These are phyloP conservation scores for Pseudopipra pipra DNA, from an alignment of 2,113 vertebrate genomes.

Conservation along the genomic window DNA sequence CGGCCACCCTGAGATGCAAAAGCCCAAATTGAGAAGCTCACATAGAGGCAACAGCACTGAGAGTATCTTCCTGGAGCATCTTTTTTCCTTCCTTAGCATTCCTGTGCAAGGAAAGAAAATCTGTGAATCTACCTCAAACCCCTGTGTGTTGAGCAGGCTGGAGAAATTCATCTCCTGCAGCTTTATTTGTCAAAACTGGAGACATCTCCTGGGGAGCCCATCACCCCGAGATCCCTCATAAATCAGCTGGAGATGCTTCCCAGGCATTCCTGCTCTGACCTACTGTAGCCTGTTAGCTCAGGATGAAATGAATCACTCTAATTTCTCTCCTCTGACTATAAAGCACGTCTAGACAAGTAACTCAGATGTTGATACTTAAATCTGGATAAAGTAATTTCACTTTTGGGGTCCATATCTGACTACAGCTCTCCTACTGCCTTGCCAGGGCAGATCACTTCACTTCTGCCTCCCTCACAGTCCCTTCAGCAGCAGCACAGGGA, in stretches of 20 bases:
- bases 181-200: neutral
- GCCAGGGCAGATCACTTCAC: neutral
- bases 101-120: neutral
- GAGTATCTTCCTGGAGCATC: neutral
- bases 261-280: neutral
- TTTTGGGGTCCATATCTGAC: neutral
- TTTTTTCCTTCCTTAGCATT: neutral
- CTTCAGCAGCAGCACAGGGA: neutral
- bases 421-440: neutral
- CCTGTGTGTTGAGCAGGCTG: neutral
- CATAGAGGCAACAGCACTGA: accelerated
- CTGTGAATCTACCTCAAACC: neutral
- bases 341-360: slow-evolving; percentile 17
- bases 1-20: neutral
- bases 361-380: neutral
- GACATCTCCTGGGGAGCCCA: neutral
- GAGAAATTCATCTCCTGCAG: neutral
- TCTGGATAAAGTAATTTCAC: neutral
- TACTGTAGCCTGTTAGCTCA: neutral
- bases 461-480: neutral
- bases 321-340: slow-evolving; percentile 20
- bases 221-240: neutral
- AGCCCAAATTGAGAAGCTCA: neutral
- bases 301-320: neutral
- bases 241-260: neutral